A percentile compares a stretch with the other conserved stretches of the same genome.
Evolutionary conservation across 2,888 invertebrate species (phyloP).

Genomic region (Cryptus armator): DNA sequence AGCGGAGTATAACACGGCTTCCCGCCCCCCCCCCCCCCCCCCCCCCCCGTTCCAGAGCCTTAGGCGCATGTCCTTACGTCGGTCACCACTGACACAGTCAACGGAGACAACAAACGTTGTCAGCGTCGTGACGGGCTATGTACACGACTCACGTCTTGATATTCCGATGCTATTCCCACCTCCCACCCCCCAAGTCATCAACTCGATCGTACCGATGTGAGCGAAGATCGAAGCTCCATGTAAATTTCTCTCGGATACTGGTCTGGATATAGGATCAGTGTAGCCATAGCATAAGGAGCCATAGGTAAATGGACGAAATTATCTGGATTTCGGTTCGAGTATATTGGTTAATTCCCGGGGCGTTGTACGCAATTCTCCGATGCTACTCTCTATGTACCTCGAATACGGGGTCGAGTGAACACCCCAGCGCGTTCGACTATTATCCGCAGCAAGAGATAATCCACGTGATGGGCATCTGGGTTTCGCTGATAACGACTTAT

Average conservation of each 20-base stretch:
- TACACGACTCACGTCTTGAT: slow-evolving; percentile 7
- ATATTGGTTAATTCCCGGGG: slow-evolving; percentile 26
- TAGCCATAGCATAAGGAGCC: background rate
- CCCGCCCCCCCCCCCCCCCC: background rate
- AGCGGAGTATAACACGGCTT: background rate
- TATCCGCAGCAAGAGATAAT: slow-evolving; percentile 43
- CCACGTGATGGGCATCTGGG: slow-evolving; percentile 38
- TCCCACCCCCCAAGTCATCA: slow-evolving; percentile 10
- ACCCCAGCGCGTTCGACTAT: slow-evolving; percentile 12
- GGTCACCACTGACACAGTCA: background rate
- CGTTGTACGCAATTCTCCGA: slow-evolving; percentile 16
- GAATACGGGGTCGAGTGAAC: background rate
- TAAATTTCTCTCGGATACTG: slow-evolving; percentile 16
- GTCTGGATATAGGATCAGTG: background rate
- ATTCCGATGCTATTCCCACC: background rate
- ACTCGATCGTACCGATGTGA: background rate
- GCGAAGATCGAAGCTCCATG: slow-evolving; percentile 7
- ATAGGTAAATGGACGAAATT: background rate
- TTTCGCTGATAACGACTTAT: slow-evolving; percentile 46
- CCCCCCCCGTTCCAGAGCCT: background rate
- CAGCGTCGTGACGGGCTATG: background rate
- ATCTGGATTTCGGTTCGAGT: slow-evolving; percentile 16
- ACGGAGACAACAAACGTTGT: slow-evolving; percentile 8
- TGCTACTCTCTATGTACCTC: background rate
- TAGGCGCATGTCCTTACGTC: slow-evolving; percentile 6